Percentiles rank a stretch among this genome's conserved stretches.
These are phyloP conservation scores for Paradisaea rubra DNA, from an alignment of 2,113 vertebrate genomes.

Conservation along the genomic window DNA sequence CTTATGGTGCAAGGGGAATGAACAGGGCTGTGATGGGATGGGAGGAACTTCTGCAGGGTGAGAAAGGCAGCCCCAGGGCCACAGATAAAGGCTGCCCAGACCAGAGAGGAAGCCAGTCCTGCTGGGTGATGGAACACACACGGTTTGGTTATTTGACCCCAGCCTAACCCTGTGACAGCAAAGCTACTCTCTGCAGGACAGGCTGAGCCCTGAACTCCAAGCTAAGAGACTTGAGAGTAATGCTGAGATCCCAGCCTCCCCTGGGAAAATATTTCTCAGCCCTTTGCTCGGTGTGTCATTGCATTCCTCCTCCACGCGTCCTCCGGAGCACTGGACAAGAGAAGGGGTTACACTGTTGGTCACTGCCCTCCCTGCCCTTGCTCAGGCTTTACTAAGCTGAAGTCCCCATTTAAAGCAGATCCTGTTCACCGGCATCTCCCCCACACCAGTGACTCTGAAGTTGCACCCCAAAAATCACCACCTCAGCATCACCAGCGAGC, in stretches of 20 bases:
- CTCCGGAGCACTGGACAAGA: accelerated
- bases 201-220: not conserved
- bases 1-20: not conserved
- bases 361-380: not conserved
- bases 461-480: not conserved
- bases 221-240: not conserved
- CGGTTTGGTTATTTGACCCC: not conserved
- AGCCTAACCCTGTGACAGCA: not conserved
- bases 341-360: not conserved
- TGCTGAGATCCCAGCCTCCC: not conserved
- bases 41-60: not conserved
- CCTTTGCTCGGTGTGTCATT: not conserved
- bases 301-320: accelerated
- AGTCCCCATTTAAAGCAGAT: not conserved
- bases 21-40: not conserved
- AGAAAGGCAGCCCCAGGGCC: not conserved
- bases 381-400: not conserved
- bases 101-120: not conserved
- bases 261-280: not conserved
- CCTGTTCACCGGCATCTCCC: not conserved
- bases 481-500: not conserved
- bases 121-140: not conserved
- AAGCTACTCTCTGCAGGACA: not conserved
- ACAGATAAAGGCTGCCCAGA: not conserved
- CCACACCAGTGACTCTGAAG: not conserved